Percentiles rank a stretch among this genome's conserved stretches.
phyloP scores from a whole-genome alignment of 2,113 vertebrate species.

The Triplophysa siluroides region DNA sequence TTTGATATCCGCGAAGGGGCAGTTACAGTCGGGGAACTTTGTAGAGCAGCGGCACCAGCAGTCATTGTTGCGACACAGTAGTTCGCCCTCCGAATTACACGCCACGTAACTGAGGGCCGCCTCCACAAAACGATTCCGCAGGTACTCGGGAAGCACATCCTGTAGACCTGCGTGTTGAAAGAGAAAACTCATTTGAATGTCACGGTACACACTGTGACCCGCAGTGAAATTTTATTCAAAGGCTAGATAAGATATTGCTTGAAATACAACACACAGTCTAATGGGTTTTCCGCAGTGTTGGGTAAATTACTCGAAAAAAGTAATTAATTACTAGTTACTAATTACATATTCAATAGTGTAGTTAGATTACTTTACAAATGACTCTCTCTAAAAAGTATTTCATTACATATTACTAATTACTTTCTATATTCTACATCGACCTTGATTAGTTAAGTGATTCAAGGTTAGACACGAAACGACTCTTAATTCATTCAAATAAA shows the following conservation, averaged over 20 bases:
- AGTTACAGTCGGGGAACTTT: constrained; percentile 90
- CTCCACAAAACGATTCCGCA: constrained; percentile 87
- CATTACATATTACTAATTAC: too few relatives aligned
- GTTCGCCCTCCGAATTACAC: constrained; percentile 90
- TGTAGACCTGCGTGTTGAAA: constrained; percentile 80
- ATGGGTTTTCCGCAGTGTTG: not conserved
- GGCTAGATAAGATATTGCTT: not conserved
- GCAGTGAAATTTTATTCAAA: not conserved
- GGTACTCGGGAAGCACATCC: constrained; percentile 87
- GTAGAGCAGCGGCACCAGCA: constrained; percentile 91
- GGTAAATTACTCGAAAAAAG: too few relatives aligned
- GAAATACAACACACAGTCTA: not conserved
- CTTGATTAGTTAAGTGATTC: too few relatives aligned
- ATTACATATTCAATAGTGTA: too few relatives aligned
- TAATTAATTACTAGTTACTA: too few relatives aligned
- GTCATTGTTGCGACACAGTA: constrained; percentile 88
- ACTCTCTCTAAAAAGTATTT: too few relatives aligned
- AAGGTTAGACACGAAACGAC: too few relatives aligned
- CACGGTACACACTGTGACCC: not conserved
- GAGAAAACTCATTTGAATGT: constrained; percentile 11
- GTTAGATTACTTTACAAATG: too few relatives aligned
- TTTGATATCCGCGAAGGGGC: constrained; percentile 88
- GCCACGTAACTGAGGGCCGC: constrained; percentile 96
- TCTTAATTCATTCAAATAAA: too few relatives aligned
- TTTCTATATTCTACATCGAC: too few relatives aligned